Evolutionary conservation across 2,888 invertebrate species (phyloP).

Genomic region (Iphiclides podalirius): DNA sequence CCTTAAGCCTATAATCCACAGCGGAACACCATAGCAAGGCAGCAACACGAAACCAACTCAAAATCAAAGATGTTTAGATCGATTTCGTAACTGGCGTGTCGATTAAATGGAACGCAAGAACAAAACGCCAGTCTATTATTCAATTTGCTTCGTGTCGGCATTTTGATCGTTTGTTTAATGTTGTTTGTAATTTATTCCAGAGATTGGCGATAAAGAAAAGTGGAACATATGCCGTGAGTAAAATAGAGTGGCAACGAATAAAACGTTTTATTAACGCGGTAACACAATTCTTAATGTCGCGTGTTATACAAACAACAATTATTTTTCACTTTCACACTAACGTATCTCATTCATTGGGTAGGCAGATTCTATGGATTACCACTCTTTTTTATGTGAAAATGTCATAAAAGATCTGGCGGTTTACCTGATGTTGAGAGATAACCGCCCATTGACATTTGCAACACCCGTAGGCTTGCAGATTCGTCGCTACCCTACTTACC

Average conservation of each 20-base stretch:
- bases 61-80: slow-evolving; percentile 9
- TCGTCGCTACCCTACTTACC: too few species aligned
- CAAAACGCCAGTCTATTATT: slow-evolving; percentile 9
- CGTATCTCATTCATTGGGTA: too few species aligned
- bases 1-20: slow-evolving; percentile 13
- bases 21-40: not conserved
- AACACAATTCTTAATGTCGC: not conserved
- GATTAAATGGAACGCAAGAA: not conserved
- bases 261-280: slow-evolving; percentile 2
- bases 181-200: slow-evolving; percentile 10
- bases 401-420: too few species aligned
- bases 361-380: too few species aligned
- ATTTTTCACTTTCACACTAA: too few species aligned
- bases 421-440: too few species aligned
- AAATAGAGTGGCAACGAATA: slow-evolving; percentile 2
- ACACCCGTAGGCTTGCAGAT: too few species aligned
- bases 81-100: not conserved
- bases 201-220: slow-evolving; percentile 6
- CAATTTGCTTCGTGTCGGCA: slow-evolving; percentile 12
- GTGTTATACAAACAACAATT: too few species aligned
- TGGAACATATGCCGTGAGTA: slow-evolving; percentile 1
- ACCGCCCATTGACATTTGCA: too few species aligned
- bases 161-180: slow-evolving; percentile 5
- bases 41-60: slow-evolving; percentile 9
- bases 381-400: too few species aligned